phyloP scores from a whole-genome alignment of 2,797 vertebrate species.

The Holocentrus rufus region DNA sequence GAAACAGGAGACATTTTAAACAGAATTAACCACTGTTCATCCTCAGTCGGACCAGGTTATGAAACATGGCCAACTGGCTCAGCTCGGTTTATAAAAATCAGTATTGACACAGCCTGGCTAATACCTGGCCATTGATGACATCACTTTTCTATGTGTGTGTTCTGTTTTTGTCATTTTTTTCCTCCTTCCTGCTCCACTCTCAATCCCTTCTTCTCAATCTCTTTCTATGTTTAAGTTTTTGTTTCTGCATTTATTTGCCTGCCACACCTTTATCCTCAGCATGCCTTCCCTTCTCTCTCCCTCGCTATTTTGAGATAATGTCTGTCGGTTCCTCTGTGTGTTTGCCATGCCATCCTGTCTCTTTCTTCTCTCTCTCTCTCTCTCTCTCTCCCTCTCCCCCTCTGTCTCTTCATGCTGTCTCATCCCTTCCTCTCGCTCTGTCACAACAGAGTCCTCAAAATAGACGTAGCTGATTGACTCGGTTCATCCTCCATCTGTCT shows the following conservation, averaged over 20 bases:
- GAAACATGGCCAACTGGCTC: neutral
- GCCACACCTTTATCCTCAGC: neutral
- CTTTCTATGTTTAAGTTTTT: conserved; percentile 31
- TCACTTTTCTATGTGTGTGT: conserved; percentile 31
- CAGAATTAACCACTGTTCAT: neutral
- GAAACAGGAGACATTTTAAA: conserved; percentile 2
- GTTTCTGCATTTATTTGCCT: conserved; percentile 13
- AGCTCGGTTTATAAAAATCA: conserved; percentile 29
- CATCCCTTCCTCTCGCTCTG: conserved; percentile 47
- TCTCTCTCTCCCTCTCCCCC: conserved; percentile 21
- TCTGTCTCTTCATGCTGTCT: conserved; percentile 52
- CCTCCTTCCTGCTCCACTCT: conserved; percentile 10
- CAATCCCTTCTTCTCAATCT: conserved; percentile 41
- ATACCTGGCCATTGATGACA: conserved; percentile 44
- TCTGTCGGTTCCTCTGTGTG: conserved; percentile 28
- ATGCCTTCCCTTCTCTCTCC: neutral
- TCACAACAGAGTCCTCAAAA: conserved; percentile 62
- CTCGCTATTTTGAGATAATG: conserved; percentile 24
- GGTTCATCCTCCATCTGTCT: conserved; percentile 63
- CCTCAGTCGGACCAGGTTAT: neutral
- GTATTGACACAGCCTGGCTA: conserved; percentile 34
- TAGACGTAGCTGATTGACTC: conserved; percentile 66
- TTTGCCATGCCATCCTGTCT: conserved; percentile 29
- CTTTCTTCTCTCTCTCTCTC: conserved; percentile 24
- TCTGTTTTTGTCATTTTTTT: conserved; percentile 22